Percentiles rank a stretch among this genome's conserved stretches.
phyloP scores from a whole-genome alignment of 2,797 vertebrate species.

The Oophaga sylvatica region DNA sequence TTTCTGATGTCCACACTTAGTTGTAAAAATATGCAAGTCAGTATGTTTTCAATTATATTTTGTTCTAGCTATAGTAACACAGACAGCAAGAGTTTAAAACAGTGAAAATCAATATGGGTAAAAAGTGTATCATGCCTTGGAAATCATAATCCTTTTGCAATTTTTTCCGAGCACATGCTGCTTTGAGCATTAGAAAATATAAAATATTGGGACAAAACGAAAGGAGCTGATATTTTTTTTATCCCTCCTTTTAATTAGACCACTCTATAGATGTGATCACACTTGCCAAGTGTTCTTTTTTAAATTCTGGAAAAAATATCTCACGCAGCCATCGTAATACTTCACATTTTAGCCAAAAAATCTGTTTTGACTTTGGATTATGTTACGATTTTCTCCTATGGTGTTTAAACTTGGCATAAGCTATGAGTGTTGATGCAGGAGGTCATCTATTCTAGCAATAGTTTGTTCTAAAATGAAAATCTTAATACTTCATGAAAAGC shows the following conservation, averaged over 20 bases:
- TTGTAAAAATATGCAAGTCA: conserved; percentile 39
- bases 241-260: conserved; percentile 54
- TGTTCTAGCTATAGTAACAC: conserved; percentile 46
- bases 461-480: conserved; percentile 44
- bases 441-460: conserved; percentile 55
- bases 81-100: conserved; percentile 40
- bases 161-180: conserved; percentile 45
- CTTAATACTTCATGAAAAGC: conserved; percentile 30
- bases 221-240: conserved; percentile 60
- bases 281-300: not conserved
- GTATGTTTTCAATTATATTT: conserved; percentile 50
- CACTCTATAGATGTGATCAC: conserved; percentile 49
- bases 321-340: conserved; percentile 47
- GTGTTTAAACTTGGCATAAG: conserved; percentile 61
- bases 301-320: conserved; percentile 56
- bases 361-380: conserved; percentile 67
- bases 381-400: conserved; percentile 67
- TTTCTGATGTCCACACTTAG: conserved; percentile 3
- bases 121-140: conserved; percentile 51
- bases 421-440: conserved; percentile 60
- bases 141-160: conserved; percentile 45
- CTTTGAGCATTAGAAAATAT: conserved; percentile 17
- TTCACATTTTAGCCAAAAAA: conserved; percentile 63
- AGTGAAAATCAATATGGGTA: conserved; percentile 40
- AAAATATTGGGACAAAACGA: conserved; percentile 10